Percentiles rank a stretch among this genome's conserved stretches.
Conservation (phyloP, 1,140 invertebrate species). For the Panagrolaimus sp. region DNA sequence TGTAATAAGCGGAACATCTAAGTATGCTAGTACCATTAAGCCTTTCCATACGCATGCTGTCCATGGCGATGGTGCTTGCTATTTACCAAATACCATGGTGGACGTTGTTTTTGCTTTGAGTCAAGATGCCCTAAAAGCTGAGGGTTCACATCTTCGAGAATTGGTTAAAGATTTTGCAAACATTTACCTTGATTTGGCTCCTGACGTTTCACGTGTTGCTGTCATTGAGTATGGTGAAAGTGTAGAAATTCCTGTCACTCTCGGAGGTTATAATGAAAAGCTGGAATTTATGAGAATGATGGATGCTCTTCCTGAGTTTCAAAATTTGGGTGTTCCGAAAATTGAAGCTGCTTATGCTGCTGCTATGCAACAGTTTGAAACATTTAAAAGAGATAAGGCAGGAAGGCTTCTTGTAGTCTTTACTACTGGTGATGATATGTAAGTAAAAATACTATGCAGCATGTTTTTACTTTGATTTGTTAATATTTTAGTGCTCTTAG, state of each 20-base stretch:
- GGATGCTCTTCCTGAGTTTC: neutral
- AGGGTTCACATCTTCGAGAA: neutral
- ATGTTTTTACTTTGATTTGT: neutral
- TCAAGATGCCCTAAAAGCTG: neutral
- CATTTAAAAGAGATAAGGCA: slow-evolving; percentile 27
- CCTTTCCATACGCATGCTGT: neutral
- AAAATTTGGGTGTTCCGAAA: slow-evolving; percentile 28
- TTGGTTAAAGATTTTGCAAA: neutral
- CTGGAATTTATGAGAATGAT: slow-evolving; percentile 22
- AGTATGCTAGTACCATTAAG: too few relatives aligned
- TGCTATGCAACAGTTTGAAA: slow-evolving; percentile 37
- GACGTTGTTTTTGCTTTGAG: neutral
- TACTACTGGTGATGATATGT: slow-evolving; percentile 35
- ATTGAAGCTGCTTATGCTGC: slow-evolving; percentile 23
- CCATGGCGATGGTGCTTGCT: neutral
- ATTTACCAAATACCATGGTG: neutral
- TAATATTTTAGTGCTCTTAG: neutral
- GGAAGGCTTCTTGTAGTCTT: slow-evolving; percentile 33
- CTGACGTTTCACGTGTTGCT: slow-evolving; percentile 37
- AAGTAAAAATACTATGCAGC: too few relatives aligned
- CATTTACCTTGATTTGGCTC: slow-evolving; percentile 29
- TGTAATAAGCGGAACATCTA: neutral
- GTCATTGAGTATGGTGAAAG: slow-evolving; percentile 41
- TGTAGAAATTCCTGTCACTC: slow-evolving; percentile 39
- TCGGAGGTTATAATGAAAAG: slow-evolving; percentile 49